These are phyloP conservation scores for Acipenser transmontanus DNA, from an alignment of 2,797 vertebrate species.

Conservation along the genomic window DNA sequence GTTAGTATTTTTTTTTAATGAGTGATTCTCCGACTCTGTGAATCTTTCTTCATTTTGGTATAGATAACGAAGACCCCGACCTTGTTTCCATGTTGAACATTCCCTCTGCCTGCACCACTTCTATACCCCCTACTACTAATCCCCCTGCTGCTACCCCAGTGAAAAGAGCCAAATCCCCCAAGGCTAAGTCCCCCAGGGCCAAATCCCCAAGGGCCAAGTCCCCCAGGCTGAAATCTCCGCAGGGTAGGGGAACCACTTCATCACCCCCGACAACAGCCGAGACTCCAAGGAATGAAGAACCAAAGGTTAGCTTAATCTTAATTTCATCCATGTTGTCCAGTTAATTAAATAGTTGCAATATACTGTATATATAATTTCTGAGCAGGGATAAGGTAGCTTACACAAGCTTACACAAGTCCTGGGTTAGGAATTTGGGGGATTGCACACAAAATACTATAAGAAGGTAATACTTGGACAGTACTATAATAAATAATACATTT, in stretches of 20 bases:
- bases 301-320: no score
- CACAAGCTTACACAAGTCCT: no score
- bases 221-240: slow-evolving; percentile 30
- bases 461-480: no score
- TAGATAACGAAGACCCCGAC: slow-evolving; percentile 15
- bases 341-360: no score
- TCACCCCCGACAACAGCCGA: slow-evolving; percentile 32
- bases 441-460: no score
- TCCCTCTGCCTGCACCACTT: slow-evolving; percentile 44
- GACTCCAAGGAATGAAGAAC: slow-evolving; percentile 36
- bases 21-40: slow-evolving; percentile 19
- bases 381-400: no score
- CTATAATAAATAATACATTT: no score
- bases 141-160: slow-evolving; percentile 20
- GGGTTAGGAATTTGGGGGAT: no score
- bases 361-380: no score
- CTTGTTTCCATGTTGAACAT: slow-evolving; percentile 50
- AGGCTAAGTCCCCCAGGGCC: slow-evolving; percentile 31
- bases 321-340: no score
- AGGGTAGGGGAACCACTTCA: slow-evolving; percentile 33
- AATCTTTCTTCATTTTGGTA: slow-evolving; percentile 10
- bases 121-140: slow-evolving; percentile 26
- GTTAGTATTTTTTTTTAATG: background rate
- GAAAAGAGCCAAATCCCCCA: slow-evolving; percentile 27
- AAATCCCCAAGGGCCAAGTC: slow-evolving; percentile 29